These are phyloP conservation scores for Leucoraja ocellata DNA, from an alignment of 2,797 vertebrate species.

Conservation along the genomic window DNA sequence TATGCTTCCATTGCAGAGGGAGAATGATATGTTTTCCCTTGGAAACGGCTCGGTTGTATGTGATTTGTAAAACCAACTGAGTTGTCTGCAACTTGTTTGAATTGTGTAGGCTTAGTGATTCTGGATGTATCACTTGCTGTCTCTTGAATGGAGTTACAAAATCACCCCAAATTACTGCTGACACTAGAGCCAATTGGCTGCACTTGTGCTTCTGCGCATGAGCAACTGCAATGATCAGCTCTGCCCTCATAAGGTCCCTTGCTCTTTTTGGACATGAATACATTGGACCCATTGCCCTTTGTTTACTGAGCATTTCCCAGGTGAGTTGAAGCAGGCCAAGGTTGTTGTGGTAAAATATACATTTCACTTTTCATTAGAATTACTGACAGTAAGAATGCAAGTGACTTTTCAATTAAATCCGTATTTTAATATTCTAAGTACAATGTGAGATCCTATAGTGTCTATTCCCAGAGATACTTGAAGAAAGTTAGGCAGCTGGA, in stretches of 20 bases:
- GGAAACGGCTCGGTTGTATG: slow-evolving; percentile 2
- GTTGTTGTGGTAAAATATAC: slow-evolving; percentile 6
- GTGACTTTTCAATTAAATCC: not conserved
- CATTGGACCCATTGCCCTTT: not conserved
- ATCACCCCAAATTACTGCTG: not conserved
- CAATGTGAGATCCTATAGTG: not conserved
- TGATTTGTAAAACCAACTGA: not conserved
- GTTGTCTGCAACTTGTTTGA: slow-evolving; percentile 24
- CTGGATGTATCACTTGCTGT: slow-evolving; percentile 14
- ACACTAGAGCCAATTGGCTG: slow-evolving; percentile 11
- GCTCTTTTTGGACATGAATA: not conserved
- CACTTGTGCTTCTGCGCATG: not conserved
- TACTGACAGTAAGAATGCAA: not conserved
- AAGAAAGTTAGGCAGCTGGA: not conserved
- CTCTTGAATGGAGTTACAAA: not conserved
- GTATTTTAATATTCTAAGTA: not conserved
- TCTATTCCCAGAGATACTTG: not conserved
- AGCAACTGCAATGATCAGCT: not conserved
- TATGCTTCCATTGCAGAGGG: not conserved
- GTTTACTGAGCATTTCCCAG: slow-evolving; percentile 2
- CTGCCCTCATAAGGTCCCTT: not conserved
- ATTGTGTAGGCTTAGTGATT: not conserved
- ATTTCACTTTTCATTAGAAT: not conserved
- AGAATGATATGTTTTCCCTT: not conserved
- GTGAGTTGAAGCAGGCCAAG: not conserved